phyloP scores from a whole-genome alignment of 2,888 invertebrate genomes.

The Callinectes sapidus region DNA sequence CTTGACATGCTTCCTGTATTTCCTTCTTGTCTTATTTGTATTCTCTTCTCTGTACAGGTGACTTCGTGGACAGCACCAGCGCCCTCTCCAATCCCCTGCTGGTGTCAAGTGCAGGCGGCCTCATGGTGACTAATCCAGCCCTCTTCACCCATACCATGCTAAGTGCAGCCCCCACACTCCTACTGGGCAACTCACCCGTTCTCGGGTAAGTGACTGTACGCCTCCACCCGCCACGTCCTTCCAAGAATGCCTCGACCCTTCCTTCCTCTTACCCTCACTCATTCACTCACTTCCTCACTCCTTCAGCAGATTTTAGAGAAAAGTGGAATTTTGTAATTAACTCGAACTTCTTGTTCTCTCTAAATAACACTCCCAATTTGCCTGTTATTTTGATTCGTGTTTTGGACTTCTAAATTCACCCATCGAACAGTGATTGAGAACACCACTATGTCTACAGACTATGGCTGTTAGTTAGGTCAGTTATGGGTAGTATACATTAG shows the following conservation, averaged over 20 bases:
- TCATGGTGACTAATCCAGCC: constrained; percentile 70
- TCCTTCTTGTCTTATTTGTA: no score
- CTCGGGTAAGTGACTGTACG: constrained; percentile 52
- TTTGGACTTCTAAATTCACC: neutral
- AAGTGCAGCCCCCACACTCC: constrained; percentile 59
- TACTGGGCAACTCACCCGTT: constrained; percentile 66
- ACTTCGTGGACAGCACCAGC: constrained; percentile 69
- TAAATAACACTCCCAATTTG: neutral
- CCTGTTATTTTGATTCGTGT: no score
- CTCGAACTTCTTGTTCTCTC: neutral
- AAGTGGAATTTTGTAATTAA: neutral
- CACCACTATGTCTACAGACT: neutral
- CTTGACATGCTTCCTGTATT: no score
- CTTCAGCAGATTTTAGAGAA: neutral
- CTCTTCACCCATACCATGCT: constrained; percentile 72
- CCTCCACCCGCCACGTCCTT: neutral
- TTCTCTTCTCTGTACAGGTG: constrained; percentile 50
- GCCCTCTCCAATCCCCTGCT: constrained; percentile 67
- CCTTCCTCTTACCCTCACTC: no score
- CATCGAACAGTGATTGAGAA: neutral
- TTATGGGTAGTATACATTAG: no score
- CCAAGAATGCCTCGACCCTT: neutral
- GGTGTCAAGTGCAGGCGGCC: constrained; percentile 68
- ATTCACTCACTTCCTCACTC: neutral
- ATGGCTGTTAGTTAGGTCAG: neutral